A percentile compares a stretch with the other conserved stretches of the same genome.
Conservation (phyloP, 2,113 vertebrate genomes). For the Aegithalos caudatus region DNA sequence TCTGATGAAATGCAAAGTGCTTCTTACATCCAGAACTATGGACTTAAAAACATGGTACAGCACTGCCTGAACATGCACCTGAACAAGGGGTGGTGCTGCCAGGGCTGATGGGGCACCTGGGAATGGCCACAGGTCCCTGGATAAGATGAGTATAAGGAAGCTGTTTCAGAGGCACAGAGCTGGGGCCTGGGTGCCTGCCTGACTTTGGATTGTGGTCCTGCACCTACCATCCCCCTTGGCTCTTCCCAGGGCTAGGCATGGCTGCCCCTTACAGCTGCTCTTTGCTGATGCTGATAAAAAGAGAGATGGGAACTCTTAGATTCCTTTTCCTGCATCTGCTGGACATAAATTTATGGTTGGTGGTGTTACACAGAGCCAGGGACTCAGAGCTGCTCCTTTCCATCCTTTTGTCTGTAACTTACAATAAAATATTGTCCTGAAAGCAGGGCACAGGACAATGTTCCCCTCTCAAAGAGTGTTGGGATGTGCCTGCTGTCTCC, state of each 20-base stretch:
- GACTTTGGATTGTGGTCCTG: neutral
- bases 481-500: fast-evolving
- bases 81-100: neutral
- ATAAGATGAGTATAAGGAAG: neutral
- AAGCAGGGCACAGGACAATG: fast-evolving
- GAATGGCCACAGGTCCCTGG: neutral
- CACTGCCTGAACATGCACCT: fast-evolving
- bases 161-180: neutral
- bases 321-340: fast-evolving
- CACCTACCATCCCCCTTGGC: fast-evolving
- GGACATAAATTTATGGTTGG: fast-evolving
- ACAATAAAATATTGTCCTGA: neutral
- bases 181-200: fast-evolving
- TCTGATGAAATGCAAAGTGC: neutral
- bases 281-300: neutral
- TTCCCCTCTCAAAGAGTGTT: fast-evolving
- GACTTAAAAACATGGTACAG: fast-evolving
- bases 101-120: neutral
- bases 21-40: neutral
- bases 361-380: neutral
- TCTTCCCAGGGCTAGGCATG: fast-evolving
- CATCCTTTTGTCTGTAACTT: fast-evolving
- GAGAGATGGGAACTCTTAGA: neutral
- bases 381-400: neutral
- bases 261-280: neutral